Evolutionary conservation across 92 coral and sea anemone genomes (phyloP), one percentile per base, ranked within the genome.

Genomic region (Chrysogorgia sp.): DNA sequence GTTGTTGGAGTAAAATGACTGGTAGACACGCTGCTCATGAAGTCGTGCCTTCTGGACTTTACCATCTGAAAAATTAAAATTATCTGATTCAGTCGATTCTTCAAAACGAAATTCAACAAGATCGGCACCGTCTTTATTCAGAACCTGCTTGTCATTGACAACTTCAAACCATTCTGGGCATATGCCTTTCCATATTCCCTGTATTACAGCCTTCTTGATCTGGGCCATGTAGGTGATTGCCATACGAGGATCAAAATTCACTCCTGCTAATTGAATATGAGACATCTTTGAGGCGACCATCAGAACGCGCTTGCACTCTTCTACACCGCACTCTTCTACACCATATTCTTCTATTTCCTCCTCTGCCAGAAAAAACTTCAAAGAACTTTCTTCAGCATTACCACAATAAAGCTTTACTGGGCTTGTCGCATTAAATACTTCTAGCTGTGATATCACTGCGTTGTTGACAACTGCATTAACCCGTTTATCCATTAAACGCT

Each of bases 171-270:
- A 64, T 32, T 25, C 59, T 12, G 77, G 76, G 64, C 74, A 63
- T 37, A 63, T 25, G 2, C 75, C 30, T 13, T 43, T 29, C 76
- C 62, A 40, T 26, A 78, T 64, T 62, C 83, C 83, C 29, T 24
- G 75, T 30, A 62, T 80, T 53, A 80, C 50, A 68, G 84, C 65
- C 67, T 80, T 75, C 63, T 80, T 80, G 2, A 80, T 23, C 49
- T 43, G 34, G 14, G 26, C 47, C 78, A 67, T 80, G 78, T 80
- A 67, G 10, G 34, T 50, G 58, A 53, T 61, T 53, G 84, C 79
- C 69, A 80, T 71, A 24, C 77, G 84, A 33, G 77, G 67, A 37
- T 80, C 77, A 45, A 80, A 48, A 62, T 80, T 74, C 66, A 80
- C 67, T 67, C 77, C 84, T 34, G 67, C 66, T 34, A 48, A 40